phyloP scores from a whole-genome alignment of 2,113 vertebrate genomes.

The Vanacampus margaritifer region DNA sequence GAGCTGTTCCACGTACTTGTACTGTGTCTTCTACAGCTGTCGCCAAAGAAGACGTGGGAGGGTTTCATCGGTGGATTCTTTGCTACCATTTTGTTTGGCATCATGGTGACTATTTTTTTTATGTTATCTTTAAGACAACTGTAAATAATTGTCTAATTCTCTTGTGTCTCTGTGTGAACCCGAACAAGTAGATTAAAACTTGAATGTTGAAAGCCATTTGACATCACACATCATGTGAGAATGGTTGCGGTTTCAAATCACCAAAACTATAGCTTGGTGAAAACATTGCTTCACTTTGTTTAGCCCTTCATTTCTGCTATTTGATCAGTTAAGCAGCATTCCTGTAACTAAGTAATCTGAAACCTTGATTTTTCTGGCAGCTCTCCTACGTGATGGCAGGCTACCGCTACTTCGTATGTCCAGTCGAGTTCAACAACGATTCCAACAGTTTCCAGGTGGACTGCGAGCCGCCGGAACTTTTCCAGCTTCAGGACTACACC shows the following conservation, averaged over 20 bases:
- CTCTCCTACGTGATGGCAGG: constrained; percentile 94
- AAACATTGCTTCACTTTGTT: no score
- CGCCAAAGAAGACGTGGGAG: constrained; percentile 99
- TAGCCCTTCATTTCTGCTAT: no score
- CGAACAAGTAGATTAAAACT: neutral
- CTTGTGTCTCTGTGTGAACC: neutral
- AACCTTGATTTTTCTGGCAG: constrained; percentile 53
- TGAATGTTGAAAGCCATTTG: no score
- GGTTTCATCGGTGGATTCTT: constrained; percentile 97
- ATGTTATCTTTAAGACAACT: neutral
- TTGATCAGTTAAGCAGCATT: neutral
- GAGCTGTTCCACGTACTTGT: neutral
- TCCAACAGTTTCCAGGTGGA: constrained; percentile 96
- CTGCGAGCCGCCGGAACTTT: constrained; percentile 89
- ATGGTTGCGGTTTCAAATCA: neutral
- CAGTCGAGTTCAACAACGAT: constrained; percentile 96
- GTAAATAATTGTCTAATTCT: neutral
- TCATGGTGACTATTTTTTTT: constrained; percentile 78
- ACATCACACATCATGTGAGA: neutral
- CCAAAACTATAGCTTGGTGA: neutral
- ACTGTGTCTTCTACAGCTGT: constrained; percentile 76
- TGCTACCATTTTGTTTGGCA: constrained; percentile 89
- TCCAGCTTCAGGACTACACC: constrained; percentile 89
- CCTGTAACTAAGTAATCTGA: neutral
- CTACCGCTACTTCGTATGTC: constrained; percentile 94